phyloP scores from a whole-genome alignment of 2,113 vertebrate genomes.

The Puntigrus tetrazona region DNA sequence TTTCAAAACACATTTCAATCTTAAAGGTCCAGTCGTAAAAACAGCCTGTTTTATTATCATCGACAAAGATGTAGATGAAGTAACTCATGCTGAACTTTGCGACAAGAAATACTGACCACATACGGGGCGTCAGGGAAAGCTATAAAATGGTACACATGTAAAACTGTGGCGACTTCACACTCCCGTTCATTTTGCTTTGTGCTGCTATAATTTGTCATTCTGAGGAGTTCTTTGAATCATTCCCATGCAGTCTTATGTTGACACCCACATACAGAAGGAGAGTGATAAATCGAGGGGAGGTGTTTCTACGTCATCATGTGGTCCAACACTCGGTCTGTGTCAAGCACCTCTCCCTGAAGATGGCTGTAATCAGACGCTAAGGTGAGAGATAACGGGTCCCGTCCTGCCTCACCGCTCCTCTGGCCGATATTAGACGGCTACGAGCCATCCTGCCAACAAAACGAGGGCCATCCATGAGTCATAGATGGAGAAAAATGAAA shows the following conservation, averaged over 20 bases:
- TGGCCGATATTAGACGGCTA: slow-evolving; percentile 23
- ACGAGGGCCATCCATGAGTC: slow-evolving; percentile 48
- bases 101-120: not conserved
- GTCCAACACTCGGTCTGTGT: not conserved
- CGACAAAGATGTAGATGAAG: not conserved
- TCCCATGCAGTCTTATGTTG: not conserved
- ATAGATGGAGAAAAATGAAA: slow-evolving; percentile 34
- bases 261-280: slow-evolving; percentile 12
- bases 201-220: not conserved
- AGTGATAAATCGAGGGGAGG: slow-evolving; percentile 35
- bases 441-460: not conserved
- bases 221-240: slow-evolving; percentile 12
- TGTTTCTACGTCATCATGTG: slow-evolving; percentile 23
- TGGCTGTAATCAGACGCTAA: slow-evolving; percentile 17
- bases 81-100: not conserved
- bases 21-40: not conserved
- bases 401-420: slow-evolving; percentile 18
- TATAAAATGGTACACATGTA: not conserved
- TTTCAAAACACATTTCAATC: not conserved
- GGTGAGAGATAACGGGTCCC: slow-evolving; percentile 30
- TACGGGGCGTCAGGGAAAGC: not conserved
- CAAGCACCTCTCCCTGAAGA: slow-evolving; percentile 19
- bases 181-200: not conserved
- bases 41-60: not conserved
- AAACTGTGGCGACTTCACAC: not conserved